Base-by-base conservation (phyloP, 2,797 vertebrate species). In the Calcarius lapponicus region DNA sequence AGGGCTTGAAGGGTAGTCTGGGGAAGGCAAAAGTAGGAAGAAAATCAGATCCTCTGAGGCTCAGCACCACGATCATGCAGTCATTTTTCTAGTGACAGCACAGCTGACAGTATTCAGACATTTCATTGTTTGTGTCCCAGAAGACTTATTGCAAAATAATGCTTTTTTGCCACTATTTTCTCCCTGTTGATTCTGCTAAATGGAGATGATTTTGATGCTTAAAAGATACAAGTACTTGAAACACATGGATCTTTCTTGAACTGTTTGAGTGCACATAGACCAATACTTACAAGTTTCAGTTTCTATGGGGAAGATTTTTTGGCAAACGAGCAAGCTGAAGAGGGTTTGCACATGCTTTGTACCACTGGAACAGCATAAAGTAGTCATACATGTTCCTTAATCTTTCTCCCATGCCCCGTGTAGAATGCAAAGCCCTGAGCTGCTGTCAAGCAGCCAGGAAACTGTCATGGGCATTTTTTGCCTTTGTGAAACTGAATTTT, bases 191-290 rank as follows among this genome's bases (percentile, higher is more conserved):
- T 69, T 88, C 50, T 70, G 25, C 16, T 72, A 61, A 78, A 54
- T 2, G 18, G 25, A 72, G 28, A 43, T 40, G 0, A 65, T 36
- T 81, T n/a, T 58, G 47, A 58, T 58, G 32, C 17, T 58, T 61
- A 50, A 53, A 86, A 50, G 32, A 38, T 22, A 26, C 2, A 31
- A 54, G 48, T 82, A 24, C 28, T 64, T 69, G 29, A 90, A 84
- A 61, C 11, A 82, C 0, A 0, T 1, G 1, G 17, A 25, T 31
- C 11, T 47, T 84, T 76, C 43, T 31, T 29, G 13, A 80, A 25
- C 28, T 29, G 18, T 57, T 66, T 73, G 32, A 60, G 17, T 42
- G 13, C 34, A 53, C 3, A 25, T 5, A 64, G 36, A 50, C 6
- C 24, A 78, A 6, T 56, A 73, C 28, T 80, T 84, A 61, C 5